Evolutionary conservation across 2,113 vertebrate genomes (phyloP), one percentile per base, ranked within the genome.

Genomic region (Rhea americana): DNA sequence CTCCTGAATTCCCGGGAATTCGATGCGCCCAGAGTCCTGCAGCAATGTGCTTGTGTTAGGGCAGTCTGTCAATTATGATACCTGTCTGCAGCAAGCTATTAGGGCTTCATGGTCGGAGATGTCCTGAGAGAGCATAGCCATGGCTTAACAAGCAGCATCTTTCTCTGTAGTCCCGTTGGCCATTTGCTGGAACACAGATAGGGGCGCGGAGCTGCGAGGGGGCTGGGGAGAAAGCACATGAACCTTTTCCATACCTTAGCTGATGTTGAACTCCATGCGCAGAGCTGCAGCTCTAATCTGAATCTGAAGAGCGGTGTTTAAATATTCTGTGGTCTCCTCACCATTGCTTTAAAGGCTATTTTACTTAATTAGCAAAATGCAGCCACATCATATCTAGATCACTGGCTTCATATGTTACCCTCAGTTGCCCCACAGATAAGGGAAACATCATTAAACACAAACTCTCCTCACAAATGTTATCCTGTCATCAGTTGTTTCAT

Each of bases 401-500:
- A 66, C 66, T 25, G 20, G n/a, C 30, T 17, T 93, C 90, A 28
- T 72, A 75, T 88, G 82, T 66, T 93, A 78, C 70, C 79, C 20
- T 83, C 3, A 7, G 41, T 35, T 86, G 66, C 53, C 74, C 24
- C 53, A 76, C 1, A 65, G 88, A 62, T 82, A 85, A 81, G 19
- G 63, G 32, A 53, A 93, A 66, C 90, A 84, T 94, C 82, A 90
- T 96, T 93, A 96, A 94, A 72, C 20, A 39, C 37, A 83, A 93
- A 70, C 17, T 47, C 59, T 39, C 26, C 70, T 86, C 68, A 55
- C 70, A 93, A 94, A 93, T 88, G 80, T 35, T 90, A 9, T 88
- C 26, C 85, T 96, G 91, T 93, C 80, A 78, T 26, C 85, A 91
- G 50, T 82, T 91, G 90, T 96, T 96, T 95, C 58, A 90, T 94